These are phyloP conservation scores for Volucella bombylans DNA, from an alignment of 2,888 invertebrate genomes.

Conservation along the genomic window DNA sequence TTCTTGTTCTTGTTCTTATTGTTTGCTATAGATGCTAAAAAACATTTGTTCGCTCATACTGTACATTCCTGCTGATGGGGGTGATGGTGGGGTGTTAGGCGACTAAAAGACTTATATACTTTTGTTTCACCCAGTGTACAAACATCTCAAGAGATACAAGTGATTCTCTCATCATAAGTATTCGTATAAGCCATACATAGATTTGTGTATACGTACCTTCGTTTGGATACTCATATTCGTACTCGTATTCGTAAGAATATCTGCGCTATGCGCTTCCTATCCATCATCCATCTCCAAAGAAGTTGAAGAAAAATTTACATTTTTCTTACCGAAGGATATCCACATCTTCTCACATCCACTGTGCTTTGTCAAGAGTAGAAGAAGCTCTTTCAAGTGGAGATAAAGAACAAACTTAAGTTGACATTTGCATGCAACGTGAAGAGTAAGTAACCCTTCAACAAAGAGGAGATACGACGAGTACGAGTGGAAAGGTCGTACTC, in stretches of 20 bases:
- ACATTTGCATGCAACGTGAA: conserved; percentile 78
- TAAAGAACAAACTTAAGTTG: conserved; percentile 78
- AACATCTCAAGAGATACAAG: conserved; percentile 61
- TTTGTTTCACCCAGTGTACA: conserved; percentile 63
- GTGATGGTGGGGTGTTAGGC: not conserved
- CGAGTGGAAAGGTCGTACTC: conserved; percentile 48
- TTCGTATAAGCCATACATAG: not conserved
- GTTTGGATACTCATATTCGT: not conserved
- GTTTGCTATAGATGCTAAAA: conserved; percentile 16
- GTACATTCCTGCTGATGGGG: not conserved
- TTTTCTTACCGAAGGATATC: conserved; percentile 65
- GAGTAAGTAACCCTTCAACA: conserved; percentile 70
- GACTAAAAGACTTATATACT: conserved; percentile 60
- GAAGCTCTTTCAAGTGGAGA: conserved; percentile 37
- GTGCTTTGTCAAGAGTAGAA: conserved; percentile 37
- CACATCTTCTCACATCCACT: conserved; percentile 10
- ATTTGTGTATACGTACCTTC: not conserved
- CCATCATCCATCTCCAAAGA: conserved; percentile 62
- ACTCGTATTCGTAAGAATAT: not conserved
- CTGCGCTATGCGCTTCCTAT: conserved; percentile 47
- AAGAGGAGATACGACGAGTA: conserved; percentile 11
- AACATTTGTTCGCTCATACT: conserved; percentile 63
- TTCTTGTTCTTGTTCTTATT: conserved; percentile 6
- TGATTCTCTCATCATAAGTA: conserved; percentile 50
- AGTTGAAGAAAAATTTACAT: conserved; percentile 68